Conservation (phyloP, 2,113 vertebrate species). For the Serinus canaria region DNA sequence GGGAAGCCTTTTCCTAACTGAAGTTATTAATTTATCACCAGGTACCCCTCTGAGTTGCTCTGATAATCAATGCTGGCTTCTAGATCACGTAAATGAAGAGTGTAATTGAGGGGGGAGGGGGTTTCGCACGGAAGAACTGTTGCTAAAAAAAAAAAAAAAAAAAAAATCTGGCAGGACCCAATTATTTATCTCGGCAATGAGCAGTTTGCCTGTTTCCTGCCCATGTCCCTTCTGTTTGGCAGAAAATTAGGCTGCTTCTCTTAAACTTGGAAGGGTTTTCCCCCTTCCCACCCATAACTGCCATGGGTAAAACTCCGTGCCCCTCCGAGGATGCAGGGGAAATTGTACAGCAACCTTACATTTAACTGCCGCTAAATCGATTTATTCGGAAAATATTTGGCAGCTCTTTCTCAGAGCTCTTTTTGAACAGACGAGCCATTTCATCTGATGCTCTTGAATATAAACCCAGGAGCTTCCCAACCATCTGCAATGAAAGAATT, state of each 20-base stretch:
- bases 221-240: not conserved
- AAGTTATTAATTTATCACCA: constrained; percentile 69
- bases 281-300: not conserved
- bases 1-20: constrained; percentile 44
- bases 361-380: constrained; percentile 45
- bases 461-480: constrained; percentile 44
- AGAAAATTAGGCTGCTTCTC: not conserved
- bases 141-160: constrained; percentile 10
- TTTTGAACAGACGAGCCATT: constrained; percentile 32
- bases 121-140: constrained; percentile 29
- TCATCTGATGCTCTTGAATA: constrained; percentile 24
- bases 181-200: constrained; percentile 57
- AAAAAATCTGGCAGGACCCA: constrained; percentile 53
- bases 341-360: not conserved
- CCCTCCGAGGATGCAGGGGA: not conserved
- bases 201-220: constrained; percentile 3
- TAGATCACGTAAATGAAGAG: constrained; percentile 71
- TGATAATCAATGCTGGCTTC: constrained; percentile 68
- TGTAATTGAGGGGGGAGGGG: constrained; percentile 47
- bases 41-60: constrained; percentile 58
- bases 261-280: not conserved
- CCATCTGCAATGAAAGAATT: constrained; percentile 71
- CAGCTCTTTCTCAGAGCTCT: not conserved
- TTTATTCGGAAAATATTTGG: constrained; percentile 62
- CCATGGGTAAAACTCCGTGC: not conserved